Base-by-base conservation (phyloP, 1,140 invertebrate genomes). In the Helicoverpa armigera region DNA sequence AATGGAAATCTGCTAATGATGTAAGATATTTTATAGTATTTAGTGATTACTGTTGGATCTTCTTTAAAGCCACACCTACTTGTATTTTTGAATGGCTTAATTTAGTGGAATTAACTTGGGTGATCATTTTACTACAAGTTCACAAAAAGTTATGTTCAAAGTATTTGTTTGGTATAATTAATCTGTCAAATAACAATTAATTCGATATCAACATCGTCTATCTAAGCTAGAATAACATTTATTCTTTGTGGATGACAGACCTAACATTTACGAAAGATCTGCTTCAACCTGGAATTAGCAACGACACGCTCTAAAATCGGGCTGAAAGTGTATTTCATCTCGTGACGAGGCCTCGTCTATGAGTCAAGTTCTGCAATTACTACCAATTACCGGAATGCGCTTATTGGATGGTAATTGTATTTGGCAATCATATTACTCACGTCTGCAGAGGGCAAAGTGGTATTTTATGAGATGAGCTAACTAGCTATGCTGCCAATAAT, bases 371-470 rank as follows among this genome's bases (percentile, higher is more conserved):
- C 10, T 80, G 56, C 67, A 73, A 80, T 80, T 63, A 73, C 69
- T 72, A 54, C 50, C 54, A 80, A 80, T 80, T 80, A 80, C 58
- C 60, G 58, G 76, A 70, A 72, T 67, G 53, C 53, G 70, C 69
- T 54, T 80, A 80, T 73, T 80, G 60, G 29, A 73, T 50, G 78
- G 61, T 80, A 80, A 80, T 80, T 80, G 67, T 53, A 63, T 80
- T 80, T 73, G 78, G 78, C 67, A 73, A 72, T 63, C 69, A 53
- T 60, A 53, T 72, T 80, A 54, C 69, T 80, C 78, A 80, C 73
- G 31, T 12, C 51, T 50, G 14, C 18, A 53, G 16, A 54, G 53
- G 29, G 72, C 60, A 54, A 54, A 14, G 53, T 53, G 14, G 50
- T 79, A 70, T 79, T 79, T 79, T 67, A 67, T 50, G 60, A 23